Evolutionary conservation across 1,140 invertebrate genomes (phyloP).

Genomic region (Diachasma alloeum): DNA sequence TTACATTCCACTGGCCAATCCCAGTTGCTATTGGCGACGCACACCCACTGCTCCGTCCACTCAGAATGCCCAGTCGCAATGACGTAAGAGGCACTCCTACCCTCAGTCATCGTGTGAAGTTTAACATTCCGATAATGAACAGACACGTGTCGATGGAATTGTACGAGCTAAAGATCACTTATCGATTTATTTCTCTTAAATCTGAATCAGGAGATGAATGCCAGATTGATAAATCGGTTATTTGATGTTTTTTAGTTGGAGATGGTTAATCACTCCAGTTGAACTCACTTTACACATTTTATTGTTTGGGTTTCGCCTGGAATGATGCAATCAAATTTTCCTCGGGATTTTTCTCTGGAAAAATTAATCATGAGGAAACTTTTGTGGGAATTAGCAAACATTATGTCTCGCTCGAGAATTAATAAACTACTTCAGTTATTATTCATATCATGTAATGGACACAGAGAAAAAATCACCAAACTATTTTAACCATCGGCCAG

Average conservation of each 20-base stretch:
- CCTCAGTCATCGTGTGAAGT: not conserved
- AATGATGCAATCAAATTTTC: not conserved
- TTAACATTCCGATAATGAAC: not conserved
- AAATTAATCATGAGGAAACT: no score
- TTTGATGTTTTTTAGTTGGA: not conserved
- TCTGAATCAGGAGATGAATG: not conserved
- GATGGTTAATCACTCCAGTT: not conserved
- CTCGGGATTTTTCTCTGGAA: no score
- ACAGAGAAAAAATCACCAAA: no score
- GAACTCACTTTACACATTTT: not conserved
- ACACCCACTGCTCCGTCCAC: constrained; percentile 19
- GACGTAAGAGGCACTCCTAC: constrained; percentile 19
- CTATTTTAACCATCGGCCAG: no score
- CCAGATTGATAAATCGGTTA: not conserved
- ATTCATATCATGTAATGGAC: no score
- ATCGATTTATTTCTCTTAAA: not conserved
- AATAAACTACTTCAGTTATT: no score
- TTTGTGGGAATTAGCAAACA: no score
- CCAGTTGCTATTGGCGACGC: not conserved
- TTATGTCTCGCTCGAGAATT: no score
- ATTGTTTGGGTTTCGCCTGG: not conserved
- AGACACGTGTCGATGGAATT: not conserved
- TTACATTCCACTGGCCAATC: not conserved
- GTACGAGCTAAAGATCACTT: not conserved
- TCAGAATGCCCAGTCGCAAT: not conserved